Base-by-base conservation (phyloP, 1,140 invertebrate species). In the Leptinotarsa texana region DNA sequence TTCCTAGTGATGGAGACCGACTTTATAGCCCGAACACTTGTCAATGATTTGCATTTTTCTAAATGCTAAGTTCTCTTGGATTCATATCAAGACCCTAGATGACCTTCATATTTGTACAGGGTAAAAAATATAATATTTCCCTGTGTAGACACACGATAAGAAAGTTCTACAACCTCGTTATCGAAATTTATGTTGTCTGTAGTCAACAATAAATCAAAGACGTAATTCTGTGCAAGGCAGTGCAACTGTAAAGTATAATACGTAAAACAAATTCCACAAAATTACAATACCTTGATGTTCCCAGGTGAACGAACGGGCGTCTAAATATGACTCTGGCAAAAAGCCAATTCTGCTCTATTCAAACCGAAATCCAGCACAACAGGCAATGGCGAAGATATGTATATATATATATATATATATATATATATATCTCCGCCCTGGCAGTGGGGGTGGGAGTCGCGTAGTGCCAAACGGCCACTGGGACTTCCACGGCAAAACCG, bases 381-480 rank as follows among this genome's bases (percentile, higher is more conserved):
- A 33, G 70, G 51, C 22, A 66, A 80, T 80, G 80, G 80, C 80
- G 80, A 65, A 65, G 63, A 65, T 33, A 21, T 65, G 21, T 33
- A 65, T 74, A 65, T 47, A n/a, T n/a, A n/a, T n/a, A n/a, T n/a
- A n/a, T n/a, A n/a, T n/a, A n/a, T n/a, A n/a, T n/a, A n/a, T n/a
- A n/a, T n/a, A n/a, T n/a, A 21, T 48, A 22, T 77, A 74, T 80
- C 78, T 80, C 80, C 80, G 80, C 80, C 80, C 80, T 73, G 72
- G 51, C 67, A 69, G 66, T 49, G 73, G 78, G 79, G 79, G 79
- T 80, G 79, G 76, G 77, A 77, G 79, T 75, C 51, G n/a, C 15
- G 13, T 57, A 17, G 51, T 57, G 51, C 51, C 51, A 57, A 57
- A 57, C 51, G 51, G 51, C 51, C 51, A 57, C 51, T 57, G 17